A percentile compares a stretch with the other conserved stretches of the same genome.
phyloP scores from a whole-genome alignment of 2,113 vertebrate genomes.

The Cebidichthys violaceus region DNA sequence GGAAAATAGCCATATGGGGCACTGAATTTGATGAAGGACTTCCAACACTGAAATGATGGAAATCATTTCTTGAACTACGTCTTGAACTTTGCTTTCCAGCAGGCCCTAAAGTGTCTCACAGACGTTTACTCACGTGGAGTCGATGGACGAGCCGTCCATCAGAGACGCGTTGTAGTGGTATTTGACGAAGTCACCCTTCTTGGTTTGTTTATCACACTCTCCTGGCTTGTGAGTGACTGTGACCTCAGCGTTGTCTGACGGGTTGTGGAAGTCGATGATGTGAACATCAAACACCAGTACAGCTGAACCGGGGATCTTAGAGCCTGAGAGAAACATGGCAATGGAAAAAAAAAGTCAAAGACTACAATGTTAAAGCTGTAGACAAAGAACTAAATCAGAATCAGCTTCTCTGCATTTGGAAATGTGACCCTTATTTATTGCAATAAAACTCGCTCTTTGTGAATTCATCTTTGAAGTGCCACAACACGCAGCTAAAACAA shows the following conservation, averaged over 20 bases:
- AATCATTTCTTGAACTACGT: too few species aligned
- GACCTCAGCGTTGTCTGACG: conserved; percentile 87
- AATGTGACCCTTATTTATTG: neutral
- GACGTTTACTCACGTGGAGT: conserved; percentile 91
- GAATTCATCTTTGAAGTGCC: neutral
- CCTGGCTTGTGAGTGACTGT: conserved; percentile 86
- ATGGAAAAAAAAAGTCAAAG: neutral
- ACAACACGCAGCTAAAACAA: neutral
- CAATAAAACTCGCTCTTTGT: neutral
- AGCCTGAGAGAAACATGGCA: conserved; percentile 76
- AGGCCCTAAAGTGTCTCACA: neutral
- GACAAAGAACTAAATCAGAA: neutral
- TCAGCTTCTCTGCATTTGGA: neutral
- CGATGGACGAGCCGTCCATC: conserved; percentile 93
- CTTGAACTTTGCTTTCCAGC: neutral
- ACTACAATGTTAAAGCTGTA: neutral
- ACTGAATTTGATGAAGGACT: neutral
- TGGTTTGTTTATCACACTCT: conserved; percentile 86
- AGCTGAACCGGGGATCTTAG: conserved; percentile 95
- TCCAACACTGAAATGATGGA: neutral
- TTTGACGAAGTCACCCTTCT: conserved; percentile 96
- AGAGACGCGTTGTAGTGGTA: conserved; percentile 97
- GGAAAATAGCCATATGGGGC: too few species aligned
- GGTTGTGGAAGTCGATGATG: conserved; percentile 98
- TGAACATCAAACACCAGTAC: conserved; percentile 95